These are phyloP conservation scores for Pseudomugil tenellus DNA, from an alignment of 2,797 vertebrate genomes.

Conservation along the genomic window DNA sequence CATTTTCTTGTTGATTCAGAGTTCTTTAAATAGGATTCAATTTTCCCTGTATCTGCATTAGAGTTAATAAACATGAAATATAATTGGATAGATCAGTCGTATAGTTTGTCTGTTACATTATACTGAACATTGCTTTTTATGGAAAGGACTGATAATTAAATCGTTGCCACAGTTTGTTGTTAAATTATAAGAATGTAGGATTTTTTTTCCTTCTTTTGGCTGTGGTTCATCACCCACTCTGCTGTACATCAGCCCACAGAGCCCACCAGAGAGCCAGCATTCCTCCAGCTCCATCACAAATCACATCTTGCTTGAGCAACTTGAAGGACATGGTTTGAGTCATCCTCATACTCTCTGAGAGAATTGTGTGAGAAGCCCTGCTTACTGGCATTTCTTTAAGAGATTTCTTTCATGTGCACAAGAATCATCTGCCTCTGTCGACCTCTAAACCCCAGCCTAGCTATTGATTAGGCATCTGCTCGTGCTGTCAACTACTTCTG, in stretches of 20 bases:
- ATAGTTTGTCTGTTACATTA: background rate
- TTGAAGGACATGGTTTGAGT: slow-evolving; percentile 34
- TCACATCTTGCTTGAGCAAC: slow-evolving; percentile 8
- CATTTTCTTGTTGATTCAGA: background rate
- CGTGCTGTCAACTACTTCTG: background rate
- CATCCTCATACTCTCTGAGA: slow-evolving; percentile 30
- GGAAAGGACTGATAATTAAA: slow-evolving; percentile 14
- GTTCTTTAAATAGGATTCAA: background rate
- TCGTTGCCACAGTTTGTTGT: background rate
- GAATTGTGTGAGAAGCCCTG: slow-evolving; percentile 18
- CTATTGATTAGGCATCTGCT: slow-evolving; percentile 43
- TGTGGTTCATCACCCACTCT: background rate
- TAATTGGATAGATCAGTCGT: background rate
- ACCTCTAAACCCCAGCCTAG: slow-evolving; percentile 2
- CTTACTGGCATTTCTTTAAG: background rate
- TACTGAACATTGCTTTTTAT: slow-evolving; percentile 2
- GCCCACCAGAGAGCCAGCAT: slow-evolving; percentile 9
- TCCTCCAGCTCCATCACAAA: slow-evolving; percentile 31
- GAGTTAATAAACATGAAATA: background rate
- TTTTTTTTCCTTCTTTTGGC: slow-evolving; percentile 10
- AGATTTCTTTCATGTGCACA: slow-evolving; percentile 41
- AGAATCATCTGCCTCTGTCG: slow-evolving; percentile 23
- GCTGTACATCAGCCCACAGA: background rate
- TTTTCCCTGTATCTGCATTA: background rate
- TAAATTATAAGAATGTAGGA: slow-evolving; percentile 2